Evolutionary conservation across 2,888 invertebrate genomes (phyloP).

Genomic region (Drosophila histrio): DNA sequence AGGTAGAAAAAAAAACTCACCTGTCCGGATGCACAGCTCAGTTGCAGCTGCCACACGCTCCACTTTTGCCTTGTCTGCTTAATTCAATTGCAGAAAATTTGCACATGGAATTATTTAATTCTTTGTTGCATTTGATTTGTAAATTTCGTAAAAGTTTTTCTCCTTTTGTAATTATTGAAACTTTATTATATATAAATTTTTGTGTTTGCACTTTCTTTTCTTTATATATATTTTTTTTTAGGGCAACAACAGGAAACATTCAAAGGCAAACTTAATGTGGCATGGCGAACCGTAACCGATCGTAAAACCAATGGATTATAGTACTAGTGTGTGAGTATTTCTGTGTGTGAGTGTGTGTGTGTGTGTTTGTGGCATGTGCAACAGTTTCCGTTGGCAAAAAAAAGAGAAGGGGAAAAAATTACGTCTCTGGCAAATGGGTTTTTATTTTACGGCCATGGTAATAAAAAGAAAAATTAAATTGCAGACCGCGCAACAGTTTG

Average conservation of each 20-base stretch:
- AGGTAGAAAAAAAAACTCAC: conserved; percentile 4
- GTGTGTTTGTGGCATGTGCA: conserved; percentile 46
- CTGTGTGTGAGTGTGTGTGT: conserved; percentile 16
- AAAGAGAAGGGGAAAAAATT: neutral
- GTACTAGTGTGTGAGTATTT: conserved; percentile 12
- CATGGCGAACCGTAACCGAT: conserved; percentile 63
- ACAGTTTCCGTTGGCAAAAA: conserved; percentile 49
- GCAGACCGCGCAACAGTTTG: conserved; percentile 75
- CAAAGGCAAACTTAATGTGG: conserved; percentile 68
- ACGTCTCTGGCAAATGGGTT: conserved; percentile 52
- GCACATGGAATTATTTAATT: conserved; percentile 10
- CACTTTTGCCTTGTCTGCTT: neutral
- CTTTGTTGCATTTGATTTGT: conserved; percentile 9
- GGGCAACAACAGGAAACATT: conserved; percentile 49
- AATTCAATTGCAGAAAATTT: neutral
- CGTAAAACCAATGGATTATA: conserved; percentile 63
- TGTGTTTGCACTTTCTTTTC: conserved; percentile 48
- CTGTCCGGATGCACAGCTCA: conserved; percentile 2
- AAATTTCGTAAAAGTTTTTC: conserved; percentile 11
- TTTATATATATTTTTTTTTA: conserved; percentile 8
- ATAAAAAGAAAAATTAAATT: conserved; percentile 49
- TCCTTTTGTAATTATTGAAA: neutral
- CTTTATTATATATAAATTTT: conserved; percentile 29
- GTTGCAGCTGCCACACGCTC: neutral
- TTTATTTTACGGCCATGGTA: conserved; percentile 54